phyloP scores from a whole-genome alignment of 2,113 vertebrate species.

The Dipodomys spectabilis region DNA sequence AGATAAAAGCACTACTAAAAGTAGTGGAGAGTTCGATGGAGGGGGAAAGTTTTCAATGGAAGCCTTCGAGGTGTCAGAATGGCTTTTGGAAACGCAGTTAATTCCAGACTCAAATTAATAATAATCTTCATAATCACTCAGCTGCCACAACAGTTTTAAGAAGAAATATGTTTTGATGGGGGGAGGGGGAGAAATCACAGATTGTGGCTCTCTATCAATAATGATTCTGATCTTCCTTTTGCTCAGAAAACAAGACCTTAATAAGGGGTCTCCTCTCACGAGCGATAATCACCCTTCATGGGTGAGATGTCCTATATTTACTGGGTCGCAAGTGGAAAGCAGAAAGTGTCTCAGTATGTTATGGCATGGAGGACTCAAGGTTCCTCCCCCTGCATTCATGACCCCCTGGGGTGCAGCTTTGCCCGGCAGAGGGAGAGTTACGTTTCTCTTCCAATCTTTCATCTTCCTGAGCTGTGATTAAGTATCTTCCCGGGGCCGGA shows the following conservation, averaged over 20 bases:
- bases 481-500: slow-evolving; percentile 77
- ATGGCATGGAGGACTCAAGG: slow-evolving; percentile 82
- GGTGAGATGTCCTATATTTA: slow-evolving; percentile 87
- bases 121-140: slow-evolving; percentile 44
- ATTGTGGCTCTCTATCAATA: slow-evolving; percentile 79
- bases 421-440: slow-evolving; percentile 78
- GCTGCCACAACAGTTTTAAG: slow-evolving; percentile 68
- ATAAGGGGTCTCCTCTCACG: slow-evolving; percentile 84
- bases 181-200: neutral
- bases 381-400: slow-evolving; percentile 84
- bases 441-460: slow-evolving; percentile 74
- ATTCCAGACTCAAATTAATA: slow-evolving; percentile 76
- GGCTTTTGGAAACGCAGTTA: slow-evolving; percentile 66
- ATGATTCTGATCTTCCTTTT: slow-evolving; percentile 83
- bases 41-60: slow-evolving; percentile 71
- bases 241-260: slow-evolving; percentile 83
- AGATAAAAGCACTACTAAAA: slow-evolving; percentile 79
- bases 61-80: slow-evolving; percentile 60
- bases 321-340: slow-evolving; percentile 84
- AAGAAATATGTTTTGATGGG: slow-evolving; percentile 73
- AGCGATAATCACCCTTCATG: slow-evolving; percentile 88
- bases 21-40: slow-evolving; percentile 32
- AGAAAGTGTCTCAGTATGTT: slow-evolving; percentile 86
- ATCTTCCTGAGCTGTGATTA: slow-evolving; percentile 82
- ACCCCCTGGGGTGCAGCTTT: slow-evolving; percentile 86